Base-by-base conservation (phyloP, 2,113 vertebrate species). In the Sylvicapra grimmia region DNA sequence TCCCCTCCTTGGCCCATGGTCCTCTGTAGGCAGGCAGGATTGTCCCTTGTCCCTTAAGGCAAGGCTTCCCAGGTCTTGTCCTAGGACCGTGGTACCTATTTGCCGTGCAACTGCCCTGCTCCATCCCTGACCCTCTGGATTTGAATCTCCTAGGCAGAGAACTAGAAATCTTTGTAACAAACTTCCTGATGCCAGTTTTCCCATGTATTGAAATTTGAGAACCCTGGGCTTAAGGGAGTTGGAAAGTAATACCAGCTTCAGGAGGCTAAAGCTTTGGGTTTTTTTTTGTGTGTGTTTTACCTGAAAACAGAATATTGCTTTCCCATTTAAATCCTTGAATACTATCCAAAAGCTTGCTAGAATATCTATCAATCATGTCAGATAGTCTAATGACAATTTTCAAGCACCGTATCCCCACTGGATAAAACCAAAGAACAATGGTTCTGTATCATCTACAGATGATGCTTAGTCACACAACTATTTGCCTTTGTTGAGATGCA, bases 391-490 rank as follows among this genome's bases (percentile, higher is more conserved):
- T 80, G 89, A 83, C 12, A 86, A 56, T 83, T 94, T 97, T 92
- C 63, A 92, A 92, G 72, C 29, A 56, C 16, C 11, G 0, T 56
- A 87, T 54, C 80, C 8, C 53, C 82, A 54, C n/a, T 90, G 31
- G 27, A 95, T 95, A 88, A 97, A 90, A 68, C 53, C 54, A 87
- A 93, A 88, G 25, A 65, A 51, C 93, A 95, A 58, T 65, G 23
- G 16, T 51, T 97, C 95, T 88, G 31, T 9, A 68, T 86, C 19
- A 6, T 75, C 58, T 85, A 51, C 36, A 93, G n/a, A 58, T 89
- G 53, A 82, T 36, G 6, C 40, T 90, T 82, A 89, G 83, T 86
- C 44, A 87, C 12, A 47, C 2, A 53, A 51, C 56, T 75, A 5
- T 85, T 93, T 68, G 61, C 79, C 72, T 96, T 93, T 19, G 59